A percentile compares a stretch with the other conserved stretches of the same genome.
Conservation (phyloP, 1,140 invertebrate genomes). For the Cydia amplana region DNA sequence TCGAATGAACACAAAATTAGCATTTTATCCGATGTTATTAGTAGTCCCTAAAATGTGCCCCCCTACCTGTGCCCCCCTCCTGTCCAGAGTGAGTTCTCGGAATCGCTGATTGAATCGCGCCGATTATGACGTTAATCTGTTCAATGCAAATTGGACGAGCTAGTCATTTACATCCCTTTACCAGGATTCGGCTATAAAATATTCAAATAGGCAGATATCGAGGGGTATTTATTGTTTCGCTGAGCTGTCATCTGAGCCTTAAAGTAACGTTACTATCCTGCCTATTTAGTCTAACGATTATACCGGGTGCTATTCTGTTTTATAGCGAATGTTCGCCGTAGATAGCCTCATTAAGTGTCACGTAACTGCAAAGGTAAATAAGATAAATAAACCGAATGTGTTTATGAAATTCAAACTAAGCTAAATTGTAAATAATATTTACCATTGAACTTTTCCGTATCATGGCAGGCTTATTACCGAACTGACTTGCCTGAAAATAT, state of each 20-base stretch:
- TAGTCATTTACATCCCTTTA: slow-evolving; percentile 78
- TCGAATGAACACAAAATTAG: slow-evolving; percentile 79
- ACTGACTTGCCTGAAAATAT: too few species aligned
- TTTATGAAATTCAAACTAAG: too few species aligned
- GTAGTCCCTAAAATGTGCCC: slow-evolving; percentile 60
- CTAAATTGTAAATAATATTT: too few species aligned
- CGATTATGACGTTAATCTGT: slow-evolving; percentile 79
- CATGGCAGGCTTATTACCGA: too few species aligned
- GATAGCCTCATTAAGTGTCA: slow-evolving; percentile 17
- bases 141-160: slow-evolving; percentile 77
- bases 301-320: slow-evolving; percentile 28
- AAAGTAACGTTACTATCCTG: slow-evolving; percentile 35
- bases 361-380: slow-evolving; percentile 5
- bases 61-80: slow-evolving; percentile 39
- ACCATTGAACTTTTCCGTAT: too few species aligned
- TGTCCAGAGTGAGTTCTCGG: slow-evolving; percentile 61
- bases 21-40: slow-evolving; percentile 78
- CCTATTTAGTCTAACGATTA: slow-evolving; percentile 28
- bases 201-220: slow-evolving; percentile 58
- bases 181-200: slow-evolving; percentile 72
- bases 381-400: neutral
- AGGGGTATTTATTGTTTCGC: slow-evolving; percentile 63
- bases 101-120: slow-evolving; percentile 76
- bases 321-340: slow-evolving; percentile 27
- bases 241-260: slow-evolving; percentile 42